Evolutionary conservation across 2,888 invertebrate species (phyloP).

Genomic region (Ommatoiulus sabulosus): DNA sequence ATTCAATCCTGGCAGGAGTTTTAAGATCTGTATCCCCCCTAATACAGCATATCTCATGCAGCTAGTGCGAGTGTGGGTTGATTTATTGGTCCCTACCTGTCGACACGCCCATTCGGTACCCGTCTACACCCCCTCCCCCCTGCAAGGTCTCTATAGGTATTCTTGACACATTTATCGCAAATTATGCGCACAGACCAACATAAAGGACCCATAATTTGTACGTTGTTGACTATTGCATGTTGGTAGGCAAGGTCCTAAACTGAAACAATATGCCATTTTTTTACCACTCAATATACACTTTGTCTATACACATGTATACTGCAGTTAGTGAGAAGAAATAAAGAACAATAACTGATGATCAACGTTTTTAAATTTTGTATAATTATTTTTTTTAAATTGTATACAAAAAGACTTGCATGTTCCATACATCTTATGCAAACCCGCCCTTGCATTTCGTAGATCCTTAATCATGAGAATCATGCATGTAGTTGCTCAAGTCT

Average conservation of each 20-base stretch:
- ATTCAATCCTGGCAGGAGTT: constrained; percentile 30
- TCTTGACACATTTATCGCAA: constrained; percentile 36
- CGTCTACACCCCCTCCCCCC: constrained; percentile 34
- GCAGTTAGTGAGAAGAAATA: no score
- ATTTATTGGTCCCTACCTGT: constrained; percentile 37
- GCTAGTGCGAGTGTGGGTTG: not conserved
- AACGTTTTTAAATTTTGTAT: no score
- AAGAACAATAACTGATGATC: no score
- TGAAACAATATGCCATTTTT: no score
- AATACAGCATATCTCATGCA: constrained; percentile 17
- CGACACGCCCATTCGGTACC: constrained; percentile 35
- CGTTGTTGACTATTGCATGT: not conserved
- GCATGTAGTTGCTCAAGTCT: no score
- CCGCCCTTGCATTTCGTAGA: no score
- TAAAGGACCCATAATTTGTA: not conserved
- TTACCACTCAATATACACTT: no score
- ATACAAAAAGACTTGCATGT: no score
- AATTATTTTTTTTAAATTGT: no score
- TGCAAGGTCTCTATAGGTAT: constrained; percentile 12
- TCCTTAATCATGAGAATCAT: no score
- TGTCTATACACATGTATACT: no score
- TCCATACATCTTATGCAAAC: no score
- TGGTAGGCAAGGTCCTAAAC: not conserved
- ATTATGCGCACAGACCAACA: not conserved
- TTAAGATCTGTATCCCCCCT: constrained; percentile 3